These are phyloP conservation scores for Struthidea cinerea DNA, from an alignment of 2,113 vertebrate genomes.

Conservation along the genomic window DNA sequence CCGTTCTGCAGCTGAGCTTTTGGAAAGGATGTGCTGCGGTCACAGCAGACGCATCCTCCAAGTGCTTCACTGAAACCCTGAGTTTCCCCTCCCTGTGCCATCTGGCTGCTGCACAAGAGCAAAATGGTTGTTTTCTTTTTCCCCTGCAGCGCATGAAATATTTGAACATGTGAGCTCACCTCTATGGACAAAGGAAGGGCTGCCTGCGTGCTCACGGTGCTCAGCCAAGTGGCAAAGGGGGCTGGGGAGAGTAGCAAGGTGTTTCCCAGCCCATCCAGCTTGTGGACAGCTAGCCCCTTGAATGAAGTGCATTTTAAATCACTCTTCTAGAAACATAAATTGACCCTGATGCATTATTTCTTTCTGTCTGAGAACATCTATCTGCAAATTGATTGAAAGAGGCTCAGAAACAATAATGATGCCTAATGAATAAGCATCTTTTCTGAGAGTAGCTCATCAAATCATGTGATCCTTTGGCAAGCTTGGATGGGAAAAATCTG, in stretches of 20 bases:
- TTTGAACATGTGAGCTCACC: background rate
- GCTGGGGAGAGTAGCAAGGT: background rate
- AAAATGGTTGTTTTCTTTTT: background rate
- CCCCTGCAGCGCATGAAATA: background rate
- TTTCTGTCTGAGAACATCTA: background rate
- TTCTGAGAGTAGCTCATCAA: conserved; percentile 25
- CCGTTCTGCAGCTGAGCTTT: background rate
- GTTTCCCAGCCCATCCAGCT: background rate
- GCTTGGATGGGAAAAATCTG: background rate
- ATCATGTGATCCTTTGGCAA: background rate
- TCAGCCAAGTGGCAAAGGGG: conserved; percentile 13
- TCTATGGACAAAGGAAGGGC: background rate
- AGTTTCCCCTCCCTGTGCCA: background rate
- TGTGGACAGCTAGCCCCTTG: background rate
- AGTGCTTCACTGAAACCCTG: background rate
- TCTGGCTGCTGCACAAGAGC: background rate
- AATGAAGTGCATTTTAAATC: background rate
- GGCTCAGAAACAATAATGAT: background rate
- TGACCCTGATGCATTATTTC: background rate
- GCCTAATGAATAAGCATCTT: conserved; percentile 23
- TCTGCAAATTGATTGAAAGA: background rate
- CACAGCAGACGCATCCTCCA: background rate
- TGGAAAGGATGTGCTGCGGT: background rate
- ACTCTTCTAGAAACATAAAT: background rate
- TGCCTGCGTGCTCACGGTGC: background rate